phyloP scores from a whole-genome alignment of 2,113 vertebrate genomes.

The Urocynchramus pylzowi region DNA sequence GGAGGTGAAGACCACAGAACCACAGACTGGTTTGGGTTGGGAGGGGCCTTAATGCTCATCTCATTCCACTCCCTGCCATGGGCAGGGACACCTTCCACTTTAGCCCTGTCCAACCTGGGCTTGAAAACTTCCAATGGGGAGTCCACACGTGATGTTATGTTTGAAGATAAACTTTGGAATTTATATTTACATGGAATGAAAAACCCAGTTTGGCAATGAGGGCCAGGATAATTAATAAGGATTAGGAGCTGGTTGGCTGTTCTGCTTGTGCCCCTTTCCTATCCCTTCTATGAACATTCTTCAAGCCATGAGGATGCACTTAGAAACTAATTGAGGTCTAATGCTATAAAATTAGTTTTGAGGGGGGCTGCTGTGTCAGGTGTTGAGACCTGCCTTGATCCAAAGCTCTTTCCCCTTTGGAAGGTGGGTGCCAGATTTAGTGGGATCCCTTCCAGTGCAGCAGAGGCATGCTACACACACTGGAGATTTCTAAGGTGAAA shows the following conservation, averaged over 20 bases:
- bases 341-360: not conserved
- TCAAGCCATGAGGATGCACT: not conserved
- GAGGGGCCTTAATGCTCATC: not conserved
- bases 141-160: rapidly evolving
- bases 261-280: not conserved
- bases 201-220: not conserved
- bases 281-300: not conserved
- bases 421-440: not conserved
- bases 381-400: not conserved
- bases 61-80: not conserved
- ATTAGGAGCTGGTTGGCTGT: not conserved
- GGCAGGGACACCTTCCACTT: not conserved
- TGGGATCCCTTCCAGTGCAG: not conserved
- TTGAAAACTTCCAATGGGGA: not conserved
- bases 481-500: not conserved
- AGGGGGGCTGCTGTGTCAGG: not conserved
- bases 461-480: not conserved
- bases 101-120: not conserved
- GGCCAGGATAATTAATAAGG: not conserved
- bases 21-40: not conserved
- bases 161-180: not conserved
- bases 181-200: not conserved
- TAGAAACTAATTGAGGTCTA: not conserved
- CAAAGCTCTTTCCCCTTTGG: not conserved
- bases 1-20: not conserved